phyloP scores from a whole-genome alignment of 2,797 vertebrate species.

The Carcharodon carcharias region DNA sequence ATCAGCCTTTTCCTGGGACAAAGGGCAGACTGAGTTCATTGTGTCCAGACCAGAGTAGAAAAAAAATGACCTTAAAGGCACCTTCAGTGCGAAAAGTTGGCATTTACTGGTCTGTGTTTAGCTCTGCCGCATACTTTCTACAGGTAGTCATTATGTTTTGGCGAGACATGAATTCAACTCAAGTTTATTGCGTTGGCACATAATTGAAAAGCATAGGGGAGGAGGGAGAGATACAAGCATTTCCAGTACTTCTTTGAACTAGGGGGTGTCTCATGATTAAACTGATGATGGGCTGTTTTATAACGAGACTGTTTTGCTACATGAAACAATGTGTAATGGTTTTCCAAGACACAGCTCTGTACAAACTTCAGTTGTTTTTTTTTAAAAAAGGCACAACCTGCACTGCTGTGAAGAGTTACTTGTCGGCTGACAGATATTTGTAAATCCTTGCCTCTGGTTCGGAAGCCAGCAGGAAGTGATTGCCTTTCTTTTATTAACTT shows the following conservation, averaged over 20 bases:
- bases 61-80: background rate
- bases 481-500: background rate
- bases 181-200: background rate
- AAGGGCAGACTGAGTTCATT: background rate
- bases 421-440: background rate
- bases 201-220: background rate
- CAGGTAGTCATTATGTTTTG: background rate
- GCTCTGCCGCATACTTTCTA: background rate
- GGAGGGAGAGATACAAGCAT: background rate
- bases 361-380: background rate
- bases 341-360: background rate
- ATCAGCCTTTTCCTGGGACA: background rate
- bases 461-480: background rate
- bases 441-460: background rate
- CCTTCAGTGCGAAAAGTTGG: background rate
- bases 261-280: background rate
- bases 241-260: background rate
- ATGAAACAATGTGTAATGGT: background rate
- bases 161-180: background rate
- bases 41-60: background rate
- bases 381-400: background rate
- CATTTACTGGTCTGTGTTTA: background rate
- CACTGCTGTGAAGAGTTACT: background rate
- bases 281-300: background rate
- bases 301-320: background rate